Base-by-base conservation (phyloP, 2,888 invertebrate species). In the Cephus pulcher region DNA sequence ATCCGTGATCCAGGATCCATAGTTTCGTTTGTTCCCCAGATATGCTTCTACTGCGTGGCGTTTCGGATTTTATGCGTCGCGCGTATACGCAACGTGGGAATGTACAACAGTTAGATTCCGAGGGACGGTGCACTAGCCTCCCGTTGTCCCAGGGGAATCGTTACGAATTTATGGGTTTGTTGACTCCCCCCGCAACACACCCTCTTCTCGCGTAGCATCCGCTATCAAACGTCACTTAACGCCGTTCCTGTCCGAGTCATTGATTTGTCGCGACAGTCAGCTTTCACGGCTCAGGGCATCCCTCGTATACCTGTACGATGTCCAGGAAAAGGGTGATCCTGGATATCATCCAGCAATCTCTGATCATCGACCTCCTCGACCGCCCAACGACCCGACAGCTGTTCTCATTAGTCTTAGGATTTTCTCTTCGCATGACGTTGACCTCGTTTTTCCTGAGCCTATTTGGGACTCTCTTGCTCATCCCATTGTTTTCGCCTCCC, bases 91-190 rank as follows among this genome's bases (percentile, higher is more conserved):
- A 56, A 56, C 56, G 23, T 56, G 56, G 23, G 23, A 56, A 9
- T 56, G 56, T 56, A 56, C 9, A 56, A 9, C 23, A 56, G 56
- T 56, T 23, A 23, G 56, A 9, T 23, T 15, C 23, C 56, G 9
- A 23, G 23, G 56, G 23, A 56, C 23, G 23, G 56, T 56, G 56
- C 56, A 56, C 56, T 23, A 9, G 23, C 68, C 69, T n/a, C 56
- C 73, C 35, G 79, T 34, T 76, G 77, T 80, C 80, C 78, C 73
- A 74, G 74, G 83, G 82, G 83, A 81, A 74, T 74, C 79, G 81
- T 80, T 76, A 79, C 81, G 82, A 83, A 85, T 84, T 84, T 84
- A 85, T 84, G 83, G 84, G 83, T 84, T 84, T 82, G 84, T 84
- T 84, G 84, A 82, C 83, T 82, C 82, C 80, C 40, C 15, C 40